Conservation (phyloP, 2,797 vertebrate species). For the Sphenopsis melanotis region DNA sequence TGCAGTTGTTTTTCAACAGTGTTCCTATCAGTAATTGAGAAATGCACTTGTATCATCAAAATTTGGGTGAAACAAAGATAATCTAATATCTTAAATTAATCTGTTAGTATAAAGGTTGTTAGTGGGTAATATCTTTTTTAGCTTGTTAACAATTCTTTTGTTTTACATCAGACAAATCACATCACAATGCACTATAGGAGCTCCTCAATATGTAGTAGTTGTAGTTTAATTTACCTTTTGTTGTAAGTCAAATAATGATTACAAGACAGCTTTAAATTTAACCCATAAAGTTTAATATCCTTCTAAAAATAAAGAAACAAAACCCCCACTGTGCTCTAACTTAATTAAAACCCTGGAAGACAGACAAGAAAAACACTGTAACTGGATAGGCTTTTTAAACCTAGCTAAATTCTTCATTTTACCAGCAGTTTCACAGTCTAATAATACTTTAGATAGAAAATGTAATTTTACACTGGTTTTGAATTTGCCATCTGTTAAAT, state of each 20-base stretch:
- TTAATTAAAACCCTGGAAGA: constrained; percentile 25
- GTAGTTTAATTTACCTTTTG: neutral
- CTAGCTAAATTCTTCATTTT: neutral
- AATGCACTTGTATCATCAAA: neutral
- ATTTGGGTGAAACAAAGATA: neutral
- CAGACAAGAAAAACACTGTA: neutral
- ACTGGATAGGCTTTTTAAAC: neutral
- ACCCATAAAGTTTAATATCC: neutral
- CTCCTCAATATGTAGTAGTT: neutral
- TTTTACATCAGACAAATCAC: neutral
- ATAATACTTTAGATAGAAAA: constrained; percentile 8
- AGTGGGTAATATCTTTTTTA: neutral
- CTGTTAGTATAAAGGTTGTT: neutral
- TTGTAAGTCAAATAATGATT: neutral
- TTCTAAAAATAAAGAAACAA: neutral
- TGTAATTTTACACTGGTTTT: neutral
- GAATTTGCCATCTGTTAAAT: constrained; percentile 41
- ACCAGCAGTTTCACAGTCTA: neutral
- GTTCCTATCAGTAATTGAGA: neutral
- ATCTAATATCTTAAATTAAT: neutral
- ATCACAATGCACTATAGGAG: neutral
- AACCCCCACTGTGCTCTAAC: neutral
- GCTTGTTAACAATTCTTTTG: neutral
- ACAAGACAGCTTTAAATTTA: neutral
- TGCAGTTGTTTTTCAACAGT: neutral